A percentile compares a stretch with the other conserved stretches of the same genome.
These are phyloP conservation scores for Schrankia costaestrigalis DNA, from an alignment of 2,888 invertebrate genomes.

Conservation along the genomic window DNA sequence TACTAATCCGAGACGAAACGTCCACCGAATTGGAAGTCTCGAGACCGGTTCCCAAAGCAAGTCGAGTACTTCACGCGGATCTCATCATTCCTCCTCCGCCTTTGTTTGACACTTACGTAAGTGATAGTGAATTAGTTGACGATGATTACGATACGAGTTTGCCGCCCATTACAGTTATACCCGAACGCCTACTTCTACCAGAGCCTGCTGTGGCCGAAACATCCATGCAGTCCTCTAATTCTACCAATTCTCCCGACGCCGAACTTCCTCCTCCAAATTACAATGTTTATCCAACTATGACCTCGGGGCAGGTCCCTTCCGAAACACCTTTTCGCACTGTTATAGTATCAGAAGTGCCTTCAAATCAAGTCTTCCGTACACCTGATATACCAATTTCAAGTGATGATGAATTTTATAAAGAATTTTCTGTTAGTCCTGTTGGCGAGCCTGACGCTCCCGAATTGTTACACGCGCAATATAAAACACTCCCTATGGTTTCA, in stretches of 20 bases:
- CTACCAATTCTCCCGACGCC: conserved; percentile 64
- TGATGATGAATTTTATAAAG: conserved; percentile 53
- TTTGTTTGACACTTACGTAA: conserved; percentile 70
- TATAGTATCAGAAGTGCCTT: conserved; percentile 62
- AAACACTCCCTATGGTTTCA: conserved; percentile 67
- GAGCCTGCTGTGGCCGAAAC: conserved; percentile 66
- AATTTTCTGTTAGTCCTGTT: conserved; percentile 61
- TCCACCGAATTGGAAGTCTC: conserved; percentile 53
- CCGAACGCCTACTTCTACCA: conserved; percentile 64
- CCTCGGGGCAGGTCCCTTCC: conserved; percentile 28
- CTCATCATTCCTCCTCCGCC: conserved; percentile 77
- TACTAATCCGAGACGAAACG: conserved; percentile 67
- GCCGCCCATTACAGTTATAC: conserved; percentile 65
- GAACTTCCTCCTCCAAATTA: conserved; percentile 75
- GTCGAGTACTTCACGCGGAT: conserved; percentile 63
- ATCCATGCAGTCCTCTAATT: conserved; percentile 69
- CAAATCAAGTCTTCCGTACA: conserved; percentile 58
- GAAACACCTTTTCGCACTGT: conserved; percentile 41
- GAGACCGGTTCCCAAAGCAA: conserved; percentile 52
- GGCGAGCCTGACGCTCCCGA: conserved; percentile 62
- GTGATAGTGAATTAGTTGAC: conserved; percentile 52
- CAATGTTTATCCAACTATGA: conserved; percentile 55
- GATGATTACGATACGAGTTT: conserved; percentile 46
- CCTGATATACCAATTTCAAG: conserved; percentile 43
- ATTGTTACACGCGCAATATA: conserved; percentile 70